Evolutionary conservation across 2,797 vertebrate species (phyloP).

Genomic region (Sebastes trivittatus): DNA sequence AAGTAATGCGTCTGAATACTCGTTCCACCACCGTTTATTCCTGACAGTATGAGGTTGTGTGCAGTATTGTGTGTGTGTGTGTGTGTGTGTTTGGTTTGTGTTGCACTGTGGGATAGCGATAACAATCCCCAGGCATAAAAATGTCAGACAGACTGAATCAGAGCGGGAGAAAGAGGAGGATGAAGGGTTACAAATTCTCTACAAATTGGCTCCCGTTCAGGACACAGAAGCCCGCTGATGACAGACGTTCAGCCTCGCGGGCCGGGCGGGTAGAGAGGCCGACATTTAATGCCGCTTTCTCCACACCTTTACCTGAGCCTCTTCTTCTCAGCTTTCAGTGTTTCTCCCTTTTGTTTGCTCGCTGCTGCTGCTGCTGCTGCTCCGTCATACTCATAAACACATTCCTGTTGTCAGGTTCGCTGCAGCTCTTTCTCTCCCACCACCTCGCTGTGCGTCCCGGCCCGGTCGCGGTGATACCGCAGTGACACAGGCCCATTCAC

Average conservation of each 20-base stretch:
- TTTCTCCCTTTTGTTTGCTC: background rate
- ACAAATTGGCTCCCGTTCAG: conserved; percentile 68
- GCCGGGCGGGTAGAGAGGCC: background rate
- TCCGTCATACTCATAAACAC: conserved; percentile 8
- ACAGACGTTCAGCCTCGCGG: conserved; percentile 34
- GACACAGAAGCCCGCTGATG: conserved; percentile 51
- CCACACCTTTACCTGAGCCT: background rate
- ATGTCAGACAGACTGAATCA: conserved; percentile 51
- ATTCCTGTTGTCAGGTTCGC: conserved; percentile 7
- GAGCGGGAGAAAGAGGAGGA: conserved; percentile 33
- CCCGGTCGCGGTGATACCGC: conserved; percentile 21
- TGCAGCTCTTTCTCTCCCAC: background rate
- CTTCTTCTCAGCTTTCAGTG: background rate
- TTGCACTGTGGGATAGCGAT: conserved; percentile 28
- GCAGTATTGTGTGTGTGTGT: background rate
- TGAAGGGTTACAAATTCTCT: conserved; percentile 63
- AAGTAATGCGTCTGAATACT: background rate
- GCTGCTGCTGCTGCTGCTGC: background rate
- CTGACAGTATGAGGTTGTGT: background rate
- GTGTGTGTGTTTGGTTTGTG: conserved; percentile 4
- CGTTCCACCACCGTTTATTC: background rate
- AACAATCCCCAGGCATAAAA: conserved; percentile 55
- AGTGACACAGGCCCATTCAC: conserved; percentile 75
- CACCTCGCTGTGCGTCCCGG: background rate
- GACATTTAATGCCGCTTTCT: conserved; percentile 10